Evolutionary conservation across 1,140 invertebrate genomes (phyloP), one percentile per base, ranked within the genome.

Genomic region (Coboldia fuscipes): DNA sequence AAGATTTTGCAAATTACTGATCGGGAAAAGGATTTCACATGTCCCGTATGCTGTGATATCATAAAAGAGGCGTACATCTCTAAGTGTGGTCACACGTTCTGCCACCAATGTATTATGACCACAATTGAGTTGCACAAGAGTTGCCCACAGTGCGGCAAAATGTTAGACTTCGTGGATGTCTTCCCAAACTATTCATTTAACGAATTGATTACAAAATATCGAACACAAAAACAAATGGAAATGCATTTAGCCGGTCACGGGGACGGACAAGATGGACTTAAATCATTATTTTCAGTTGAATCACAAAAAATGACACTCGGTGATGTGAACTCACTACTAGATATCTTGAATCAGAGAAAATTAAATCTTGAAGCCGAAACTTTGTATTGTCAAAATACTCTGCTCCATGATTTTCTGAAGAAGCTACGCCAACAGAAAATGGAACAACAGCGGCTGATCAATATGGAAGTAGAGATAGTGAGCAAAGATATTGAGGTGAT

Each of bases 41-140:
- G 88, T 50, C 83, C 85, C 1, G 75, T 94, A 27, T 94, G 89
- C 58, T 81, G 90, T 53, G 79, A 90, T 50, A 58, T 88, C 15
- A 86, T 93, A 36, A 75, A 75, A 35, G 86, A 90, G 56, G 84
- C 88, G 1, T 75, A 88, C 52, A 85, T 93, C 42, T 93, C 88
- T 0, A 72, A 75, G 40, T 96, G 89, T 60, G 89, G 89, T 2
- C 90, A 96, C 52, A 90, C 85, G 4, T 96, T 88, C 58, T 94
- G 90, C 61, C 71, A 73, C 51, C 62, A 63, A 29, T 96, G 89
- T 53, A 85, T 94, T 33, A 64, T 64, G 30, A 72, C 71, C 44
- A 72, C 75, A 3, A 62, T 94, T 12, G 78, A 88, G 47, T 59
- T 68, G n/a, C 71, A 65, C 39, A 70, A 74, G 27, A 61, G 75